Evolutionary conservation across 2,113 vertebrate genomes (phyloP).

Genomic region (Balaenoptera acutorostrata): DNA sequence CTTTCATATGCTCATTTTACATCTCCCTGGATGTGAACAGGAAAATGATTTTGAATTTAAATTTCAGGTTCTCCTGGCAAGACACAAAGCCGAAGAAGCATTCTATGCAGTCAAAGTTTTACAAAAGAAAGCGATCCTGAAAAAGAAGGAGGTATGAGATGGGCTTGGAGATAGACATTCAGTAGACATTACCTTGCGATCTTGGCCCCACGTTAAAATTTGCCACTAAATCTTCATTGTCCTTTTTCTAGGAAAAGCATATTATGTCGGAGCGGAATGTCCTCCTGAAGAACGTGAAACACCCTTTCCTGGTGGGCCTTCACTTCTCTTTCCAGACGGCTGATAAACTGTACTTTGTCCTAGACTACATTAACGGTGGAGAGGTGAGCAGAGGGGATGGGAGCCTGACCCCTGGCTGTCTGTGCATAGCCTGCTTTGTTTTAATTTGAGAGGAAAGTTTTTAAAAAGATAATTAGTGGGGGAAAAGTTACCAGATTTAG

Average conservation of each 20-base stretch:
- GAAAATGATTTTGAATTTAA: slow-evolving; percentile 31
- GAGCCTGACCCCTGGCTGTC: slow-evolving; percentile 73
- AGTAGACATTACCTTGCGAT: neutral
- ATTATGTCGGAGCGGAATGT: slow-evolving; percentile 99
- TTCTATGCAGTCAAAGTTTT: slow-evolving; percentile 98
- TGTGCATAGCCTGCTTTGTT: slow-evolving; percentile 45
- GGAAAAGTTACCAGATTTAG: slow-evolving; percentile 79
- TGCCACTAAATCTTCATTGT: neutral
- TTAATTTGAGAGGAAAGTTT: slow-evolving; percentile 67
- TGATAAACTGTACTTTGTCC: slow-evolving; percentile 95
- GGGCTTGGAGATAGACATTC: neutral
- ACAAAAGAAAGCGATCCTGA: slow-evolving; percentile 98
- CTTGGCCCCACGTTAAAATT: neutral
- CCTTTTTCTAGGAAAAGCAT: slow-evolving; percentile 92
- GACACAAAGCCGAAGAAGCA: slow-evolving; percentile 93
- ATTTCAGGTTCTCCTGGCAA: slow-evolving; percentile 92
- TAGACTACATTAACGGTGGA: slow-evolving; percentile 99
- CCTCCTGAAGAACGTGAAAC: slow-evolving; percentile 96
- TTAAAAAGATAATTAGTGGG: slow-evolving; percentile 73
- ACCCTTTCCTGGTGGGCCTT: slow-evolving; percentile 97
- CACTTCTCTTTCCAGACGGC: slow-evolving; percentile 98
- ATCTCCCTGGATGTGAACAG: neutral
- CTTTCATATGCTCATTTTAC: neutral
- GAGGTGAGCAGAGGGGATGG: slow-evolving; percentile 86
- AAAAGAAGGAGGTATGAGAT: slow-evolving; percentile 94